Conservation (phyloP, 2,113 vertebrate genomes). For the Eulemur rufifrons region DNA sequence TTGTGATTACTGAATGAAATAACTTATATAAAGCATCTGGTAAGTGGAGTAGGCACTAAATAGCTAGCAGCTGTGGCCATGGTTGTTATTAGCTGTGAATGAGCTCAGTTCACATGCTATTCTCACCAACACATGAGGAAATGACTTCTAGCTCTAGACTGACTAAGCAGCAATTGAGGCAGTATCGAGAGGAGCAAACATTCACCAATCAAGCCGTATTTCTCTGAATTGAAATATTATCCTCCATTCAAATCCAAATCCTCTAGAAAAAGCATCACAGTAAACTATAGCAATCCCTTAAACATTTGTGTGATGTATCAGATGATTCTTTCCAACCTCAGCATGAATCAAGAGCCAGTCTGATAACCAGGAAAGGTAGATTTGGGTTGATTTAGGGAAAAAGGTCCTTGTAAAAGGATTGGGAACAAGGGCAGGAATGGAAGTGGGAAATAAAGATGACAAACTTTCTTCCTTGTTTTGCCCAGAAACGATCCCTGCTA, state of each 20-base stretch:
- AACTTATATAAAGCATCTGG: background rate
- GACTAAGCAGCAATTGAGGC: background rate
- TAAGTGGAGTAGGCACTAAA: background rate
- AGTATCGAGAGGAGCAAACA: conserved; percentile 1
- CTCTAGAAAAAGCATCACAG: background rate
- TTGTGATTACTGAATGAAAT: background rate
- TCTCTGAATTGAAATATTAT: background rate
- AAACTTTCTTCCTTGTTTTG: background rate
- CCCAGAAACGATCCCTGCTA: background rate
- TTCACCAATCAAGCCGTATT: background rate
- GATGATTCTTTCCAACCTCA: background rate
- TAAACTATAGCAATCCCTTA: background rate
- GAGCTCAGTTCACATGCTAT: background rate
- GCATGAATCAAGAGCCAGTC: background rate
- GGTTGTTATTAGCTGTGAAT: background rate
- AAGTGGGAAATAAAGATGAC: background rate
- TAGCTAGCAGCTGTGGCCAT: background rate
- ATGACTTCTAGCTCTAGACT: background rate
- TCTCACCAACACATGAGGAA: background rate
- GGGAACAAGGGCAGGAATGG: background rate
- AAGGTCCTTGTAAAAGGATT: background rate
- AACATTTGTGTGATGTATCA: background rate
- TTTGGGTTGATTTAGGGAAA: background rate
- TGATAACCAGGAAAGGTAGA: background rate
- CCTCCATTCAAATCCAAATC: background rate